These are phyloP conservation scores for Euthynnus affinis DNA, from an alignment of 2,797 vertebrate genomes.

Conservation along the genomic window DNA sequence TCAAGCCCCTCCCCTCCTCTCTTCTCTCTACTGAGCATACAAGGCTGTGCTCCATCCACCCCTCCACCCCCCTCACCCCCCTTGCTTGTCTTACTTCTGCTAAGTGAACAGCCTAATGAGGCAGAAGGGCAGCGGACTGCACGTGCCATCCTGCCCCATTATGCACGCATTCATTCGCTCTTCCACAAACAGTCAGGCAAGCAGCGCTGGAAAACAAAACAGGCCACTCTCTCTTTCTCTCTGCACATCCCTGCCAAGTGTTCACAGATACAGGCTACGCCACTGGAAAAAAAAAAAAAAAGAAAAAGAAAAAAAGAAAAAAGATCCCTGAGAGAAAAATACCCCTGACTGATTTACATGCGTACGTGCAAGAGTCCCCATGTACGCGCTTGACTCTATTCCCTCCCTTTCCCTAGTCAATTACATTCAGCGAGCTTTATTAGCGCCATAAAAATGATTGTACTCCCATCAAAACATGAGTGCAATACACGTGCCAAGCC, in stretches of 20 bases:
- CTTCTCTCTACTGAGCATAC: constrained; percentile 39
- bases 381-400: constrained; percentile 44
- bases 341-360: constrained; percentile 31
- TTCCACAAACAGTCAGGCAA: constrained; percentile 51
- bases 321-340: constrained; percentile 25
- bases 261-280: constrained; percentile 46
- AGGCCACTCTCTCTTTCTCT: constrained; percentile 17
- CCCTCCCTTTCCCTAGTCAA: neutral
- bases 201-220: constrained; percentile 67
- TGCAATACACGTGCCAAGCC: neutral
- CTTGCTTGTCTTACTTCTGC: constrained; percentile 73
- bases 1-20: constrained; percentile 36
- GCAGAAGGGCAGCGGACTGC: constrained; percentile 74
- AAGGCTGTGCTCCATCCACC: constrained; percentile 15
- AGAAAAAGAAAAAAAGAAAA: constrained; percentile 18
- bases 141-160: constrained; percentile 72
- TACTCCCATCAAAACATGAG: constrained; percentile 23
- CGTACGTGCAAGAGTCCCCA: constrained; percentile 69
- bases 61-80: neutral
- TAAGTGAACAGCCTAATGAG: constrained; percentile 78
- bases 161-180: constrained; percentile 61
- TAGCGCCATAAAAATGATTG: constrained; percentile 31
- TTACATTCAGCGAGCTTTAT: constrained; percentile 33
- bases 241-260: constrained; percentile 48
- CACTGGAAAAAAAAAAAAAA: constrained; percentile 35